Percentiles rank a stretch among this genome's conserved stretches.
Conservation (phyloP, 2,113 vertebrate species). For the Holacanthus passer region DNA sequence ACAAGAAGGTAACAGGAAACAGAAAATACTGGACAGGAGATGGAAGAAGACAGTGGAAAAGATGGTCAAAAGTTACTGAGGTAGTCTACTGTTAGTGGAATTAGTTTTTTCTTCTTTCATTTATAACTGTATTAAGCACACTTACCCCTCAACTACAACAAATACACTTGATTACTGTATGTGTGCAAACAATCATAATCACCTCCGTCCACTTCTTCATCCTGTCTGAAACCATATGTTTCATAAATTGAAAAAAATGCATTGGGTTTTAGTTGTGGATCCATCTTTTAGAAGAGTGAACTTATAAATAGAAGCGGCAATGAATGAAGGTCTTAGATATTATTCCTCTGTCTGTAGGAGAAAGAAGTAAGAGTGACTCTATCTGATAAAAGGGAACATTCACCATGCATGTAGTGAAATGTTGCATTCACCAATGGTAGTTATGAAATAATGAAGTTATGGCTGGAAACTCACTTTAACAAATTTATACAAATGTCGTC, state of each 20-base stretch:
- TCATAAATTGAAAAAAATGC: neutral
- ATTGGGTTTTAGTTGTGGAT: neutral
- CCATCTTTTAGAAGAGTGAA: conserved; percentile 15
- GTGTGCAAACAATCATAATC: neutral
- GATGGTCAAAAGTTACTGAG: conserved; percentile 40
- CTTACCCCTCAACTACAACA: neutral
- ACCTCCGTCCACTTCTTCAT: neutral
- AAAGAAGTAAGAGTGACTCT: conserved; percentile 7
- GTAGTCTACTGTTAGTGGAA: neutral
- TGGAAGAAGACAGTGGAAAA: conserved; percentile 71
- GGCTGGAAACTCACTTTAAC: conserved; percentile 2
- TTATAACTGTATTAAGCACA: neutral
- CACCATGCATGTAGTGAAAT: neutral
- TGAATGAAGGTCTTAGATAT: conserved; percentile 3
- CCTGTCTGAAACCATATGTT: neutral
- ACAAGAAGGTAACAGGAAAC: conserved; percentile 66
- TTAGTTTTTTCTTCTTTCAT: neutral
- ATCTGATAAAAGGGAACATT: conserved; percentile 16
- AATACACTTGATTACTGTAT: neutral
- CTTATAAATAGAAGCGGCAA: conserved; percentile 6
- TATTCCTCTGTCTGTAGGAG: conserved; percentile 40
- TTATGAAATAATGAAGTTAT: neutral
- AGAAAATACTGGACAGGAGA: conserved; percentile 58
- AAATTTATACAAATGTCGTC: neutral
- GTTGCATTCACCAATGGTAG: neutral